phyloP scores from a whole-genome alignment of 2,797 vertebrate genomes.

The Falco novaeseelandiae region DNA sequence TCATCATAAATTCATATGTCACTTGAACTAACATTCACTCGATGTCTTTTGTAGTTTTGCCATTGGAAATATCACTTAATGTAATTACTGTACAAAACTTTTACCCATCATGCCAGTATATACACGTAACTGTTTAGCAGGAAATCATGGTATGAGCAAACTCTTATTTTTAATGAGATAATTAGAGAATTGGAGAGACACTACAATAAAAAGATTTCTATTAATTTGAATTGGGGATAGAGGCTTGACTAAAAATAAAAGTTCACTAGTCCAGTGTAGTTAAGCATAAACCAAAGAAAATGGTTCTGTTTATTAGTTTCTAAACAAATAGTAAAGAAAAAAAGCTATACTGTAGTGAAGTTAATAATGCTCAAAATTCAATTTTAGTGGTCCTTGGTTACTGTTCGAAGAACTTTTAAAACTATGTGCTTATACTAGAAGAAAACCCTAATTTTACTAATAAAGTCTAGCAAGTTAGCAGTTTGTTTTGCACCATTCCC shows the following conservation, averaged over 20 bases:
- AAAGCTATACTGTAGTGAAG: conserved; percentile 6
- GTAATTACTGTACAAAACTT: conserved; percentile 50
- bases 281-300: conserved; percentile 90
- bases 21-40: conserved; percentile 16
- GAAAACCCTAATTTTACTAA: neutral
- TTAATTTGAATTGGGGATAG: neutral
- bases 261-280: conserved; percentile 67
- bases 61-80: conserved; percentile 61
- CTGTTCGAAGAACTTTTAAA: neutral
- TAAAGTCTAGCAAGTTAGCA: neutral
- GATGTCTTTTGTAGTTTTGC: conserved; percentile 54
- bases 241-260: neutral
- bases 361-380: neutral
- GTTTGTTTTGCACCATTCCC: neutral
- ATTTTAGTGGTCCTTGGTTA: neutral
- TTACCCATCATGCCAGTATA: conserved; percentile 31
- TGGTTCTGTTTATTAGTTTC: conserved; percentile 77
- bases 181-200: conserved; percentile 48
- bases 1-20: conserved; percentile 32
- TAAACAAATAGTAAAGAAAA: conserved; percentile 27
- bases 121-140: conserved; percentile 27
- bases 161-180: neutral
- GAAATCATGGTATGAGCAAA: conserved; percentile 30
- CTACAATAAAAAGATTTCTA: neutral
- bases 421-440: neutral